These are phyloP conservation scores for Trididemnum clinides DNA, from an alignment of 23 tunicate genomes.

Conservation along the genomic window DNA sequence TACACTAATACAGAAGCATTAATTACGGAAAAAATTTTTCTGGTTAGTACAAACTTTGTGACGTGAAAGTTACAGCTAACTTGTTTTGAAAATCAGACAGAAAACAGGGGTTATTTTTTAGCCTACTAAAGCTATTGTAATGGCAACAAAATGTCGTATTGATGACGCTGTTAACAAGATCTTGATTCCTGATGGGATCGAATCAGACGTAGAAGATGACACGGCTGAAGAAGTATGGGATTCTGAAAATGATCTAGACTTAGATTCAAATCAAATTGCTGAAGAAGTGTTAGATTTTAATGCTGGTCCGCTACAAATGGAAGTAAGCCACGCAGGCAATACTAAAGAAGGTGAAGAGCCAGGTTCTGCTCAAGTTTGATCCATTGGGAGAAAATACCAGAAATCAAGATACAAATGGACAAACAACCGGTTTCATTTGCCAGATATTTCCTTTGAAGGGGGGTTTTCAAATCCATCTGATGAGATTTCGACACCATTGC, in stretches of 20 bases:
- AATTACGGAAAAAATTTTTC: too few relatives aligned
- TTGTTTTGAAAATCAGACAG: too few relatives aligned
- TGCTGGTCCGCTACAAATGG: neutral
- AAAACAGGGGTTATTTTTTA: too few relatives aligned
- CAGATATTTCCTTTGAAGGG: constrained; percentile 1
- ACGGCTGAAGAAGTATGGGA: neutral
- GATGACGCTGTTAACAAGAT: neutral
- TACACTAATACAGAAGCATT: too few relatives aligned
- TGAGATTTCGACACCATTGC: constrained; percentile 13
- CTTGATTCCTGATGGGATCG: constrained; percentile 7
- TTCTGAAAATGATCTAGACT: neutral
- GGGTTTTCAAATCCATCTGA: constrained; percentile 6
- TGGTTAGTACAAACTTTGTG: too few relatives aligned
- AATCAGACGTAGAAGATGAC: constrained; percentile 8
- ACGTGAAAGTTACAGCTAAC: too few relatives aligned
- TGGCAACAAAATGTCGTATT: neutral
- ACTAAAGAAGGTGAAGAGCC: neutral
- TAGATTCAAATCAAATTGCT: neutral
- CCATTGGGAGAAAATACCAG: neutral
- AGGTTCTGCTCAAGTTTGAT: neutral
- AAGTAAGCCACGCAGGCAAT: neutral
- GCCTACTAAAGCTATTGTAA: too few relatives aligned
- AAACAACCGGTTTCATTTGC: neutral
- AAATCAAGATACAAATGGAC: neutral
- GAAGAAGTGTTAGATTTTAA: neutral